A percentile compares a stretch with the other conserved stretches of the same genome.
Evolutionary conservation across 2,797 vertebrate genomes (phyloP).

Genomic region (Bucorvus abyssinicus): DNA sequence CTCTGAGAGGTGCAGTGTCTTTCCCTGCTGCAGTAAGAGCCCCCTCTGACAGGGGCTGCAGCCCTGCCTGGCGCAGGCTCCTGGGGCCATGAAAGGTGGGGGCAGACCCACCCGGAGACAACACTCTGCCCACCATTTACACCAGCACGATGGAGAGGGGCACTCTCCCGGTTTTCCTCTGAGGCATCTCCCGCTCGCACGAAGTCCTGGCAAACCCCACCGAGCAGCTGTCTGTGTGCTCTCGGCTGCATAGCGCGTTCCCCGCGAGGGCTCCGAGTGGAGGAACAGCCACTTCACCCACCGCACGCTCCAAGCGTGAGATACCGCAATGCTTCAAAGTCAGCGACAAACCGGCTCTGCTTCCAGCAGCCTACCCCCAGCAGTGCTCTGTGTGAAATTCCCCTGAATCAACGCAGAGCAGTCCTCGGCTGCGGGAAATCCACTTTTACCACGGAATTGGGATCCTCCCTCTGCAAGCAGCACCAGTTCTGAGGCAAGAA

Average conservation of each 20-base stretch:
- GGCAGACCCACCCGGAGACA: neutral
- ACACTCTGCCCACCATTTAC: neutral
- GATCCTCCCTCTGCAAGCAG: neutral
- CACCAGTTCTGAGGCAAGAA: neutral
- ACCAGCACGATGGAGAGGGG: neutral
- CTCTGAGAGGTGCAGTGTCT: neutral
- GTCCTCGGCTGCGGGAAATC: neutral
- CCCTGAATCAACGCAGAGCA: neutral
- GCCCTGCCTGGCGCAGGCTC: neutral
- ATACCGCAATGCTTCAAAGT: neutral
- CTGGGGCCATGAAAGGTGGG: fast-evolving
- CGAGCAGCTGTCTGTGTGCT: neutral
- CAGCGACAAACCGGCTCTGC: neutral
- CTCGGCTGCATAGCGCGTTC: neutral
- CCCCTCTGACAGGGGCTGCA: neutral
- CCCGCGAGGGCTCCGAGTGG: fast-evolving
- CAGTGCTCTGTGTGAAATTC: neutral
- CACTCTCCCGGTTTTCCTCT: neutral
- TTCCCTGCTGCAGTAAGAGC: neutral
- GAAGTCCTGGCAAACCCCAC: neutral
- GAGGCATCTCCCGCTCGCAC: neutral
- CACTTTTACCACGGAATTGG: neutral
- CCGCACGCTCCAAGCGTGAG: fast-evolving
- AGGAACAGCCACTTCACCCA: neutral
- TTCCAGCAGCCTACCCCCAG: neutral